Evolutionary conservation across 1,140 invertebrate species (phyloP).

Genomic region (Platyscapa corneri): DNA sequence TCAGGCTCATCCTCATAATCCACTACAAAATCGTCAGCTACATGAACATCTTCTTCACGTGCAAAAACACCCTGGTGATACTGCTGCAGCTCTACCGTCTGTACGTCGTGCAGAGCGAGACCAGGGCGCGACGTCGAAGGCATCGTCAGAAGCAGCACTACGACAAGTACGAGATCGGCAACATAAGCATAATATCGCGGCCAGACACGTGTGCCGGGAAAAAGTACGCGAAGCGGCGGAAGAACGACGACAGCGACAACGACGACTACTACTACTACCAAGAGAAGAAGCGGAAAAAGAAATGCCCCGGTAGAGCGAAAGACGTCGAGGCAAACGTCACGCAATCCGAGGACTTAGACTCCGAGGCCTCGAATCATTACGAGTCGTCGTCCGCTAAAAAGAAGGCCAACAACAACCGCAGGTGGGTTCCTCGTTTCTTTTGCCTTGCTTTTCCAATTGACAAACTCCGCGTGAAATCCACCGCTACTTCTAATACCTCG

Average conservation of each 20-base stretch:
- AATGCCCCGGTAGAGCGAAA: slow-evolving; percentile 50
- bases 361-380: neutral
- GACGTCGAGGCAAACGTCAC: slow-evolving; percentile 62
- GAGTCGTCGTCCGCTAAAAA: neutral
- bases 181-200: slow-evolving; percentile 78
- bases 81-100: slow-evolving; percentile 88
- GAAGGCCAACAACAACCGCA: neutral
- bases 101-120: slow-evolving; percentile 83
- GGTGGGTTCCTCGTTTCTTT: neutral
- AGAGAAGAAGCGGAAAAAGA: slow-evolving; percentile 49
- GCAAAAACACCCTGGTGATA: slow-evolving; percentile 91
- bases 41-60: slow-evolving; percentile 95
- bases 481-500: too few species aligned
- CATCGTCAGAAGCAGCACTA: slow-evolving; percentile 54
- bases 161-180: slow-evolving; percentile 65
- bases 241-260: slow-evolving; percentile 13
- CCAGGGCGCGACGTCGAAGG: slow-evolving; percentile 67
- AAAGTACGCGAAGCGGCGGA: slow-evolving; percentile 50
- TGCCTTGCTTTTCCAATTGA: neutral
- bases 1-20: slow-evolving; percentile 87
- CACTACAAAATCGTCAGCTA: slow-evolving; percentile 92
- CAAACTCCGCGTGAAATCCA: too few species aligned
- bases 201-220: slow-evolving; percentile 57
- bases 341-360: slow-evolving; percentile 62
- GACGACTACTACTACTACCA: slow-evolving; percentile 48